phyloP scores from a whole-genome alignment of 2,797 vertebrate species.

The Cuniculus paca region DNA sequence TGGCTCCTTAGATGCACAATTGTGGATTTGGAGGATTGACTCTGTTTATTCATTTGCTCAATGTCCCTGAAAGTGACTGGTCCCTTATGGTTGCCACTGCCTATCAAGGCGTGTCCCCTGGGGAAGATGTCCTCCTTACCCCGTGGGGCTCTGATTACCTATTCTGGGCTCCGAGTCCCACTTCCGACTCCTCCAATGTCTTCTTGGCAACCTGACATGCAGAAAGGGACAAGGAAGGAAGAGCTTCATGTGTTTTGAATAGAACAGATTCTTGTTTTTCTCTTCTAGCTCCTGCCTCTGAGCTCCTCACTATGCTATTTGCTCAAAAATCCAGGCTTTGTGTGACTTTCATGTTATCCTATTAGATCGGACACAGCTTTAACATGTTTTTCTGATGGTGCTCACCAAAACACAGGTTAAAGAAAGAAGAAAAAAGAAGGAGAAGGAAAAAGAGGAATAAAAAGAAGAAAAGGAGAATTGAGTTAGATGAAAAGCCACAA shows the following conservation, averaged over 20 bases:
- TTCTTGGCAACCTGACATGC: background rate
- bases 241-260: background rate
- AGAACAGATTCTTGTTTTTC: background rate
- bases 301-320: background rate
- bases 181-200: background rate
- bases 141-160: no score
- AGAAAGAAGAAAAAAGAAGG: background rate
- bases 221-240: background rate
- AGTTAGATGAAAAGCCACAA: background rate
- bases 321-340: background rate
- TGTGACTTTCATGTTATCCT: background rate
- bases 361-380: background rate
- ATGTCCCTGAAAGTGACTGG: background rate
- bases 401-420: background rate
- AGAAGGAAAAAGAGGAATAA: background rate
- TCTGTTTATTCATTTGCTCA: background rate
- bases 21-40: background rate
- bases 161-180: background rate
- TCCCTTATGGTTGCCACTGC: background rate
- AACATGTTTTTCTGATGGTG: background rate
- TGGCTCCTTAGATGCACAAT: background rate
- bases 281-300: background rate
- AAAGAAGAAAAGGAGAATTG: background rate
- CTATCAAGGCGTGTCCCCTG: background rate
- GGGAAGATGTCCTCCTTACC: rapidly evolving